Percentiles rank a stretch among this genome's conserved stretches.
Evolutionary conservation across 2,797 vertebrate genomes (phyloP).

Genomic region (Pipistrellus pygmaeus): DNA sequence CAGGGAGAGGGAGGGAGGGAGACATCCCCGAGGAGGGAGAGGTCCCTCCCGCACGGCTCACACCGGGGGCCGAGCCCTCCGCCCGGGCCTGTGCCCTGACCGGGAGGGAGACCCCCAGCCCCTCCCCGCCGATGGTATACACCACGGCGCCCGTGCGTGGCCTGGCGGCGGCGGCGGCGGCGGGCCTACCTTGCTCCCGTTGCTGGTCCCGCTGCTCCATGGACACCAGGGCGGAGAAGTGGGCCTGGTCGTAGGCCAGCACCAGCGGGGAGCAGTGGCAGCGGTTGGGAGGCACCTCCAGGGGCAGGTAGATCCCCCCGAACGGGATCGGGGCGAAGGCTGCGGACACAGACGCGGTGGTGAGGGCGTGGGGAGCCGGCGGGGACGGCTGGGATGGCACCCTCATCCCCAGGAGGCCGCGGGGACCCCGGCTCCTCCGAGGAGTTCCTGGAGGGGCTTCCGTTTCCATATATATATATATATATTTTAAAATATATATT

Average conservation of each 20-base stretch:
- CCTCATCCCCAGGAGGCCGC: fast-evolving
- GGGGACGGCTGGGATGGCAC: fast-evolving
- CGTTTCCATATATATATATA: not conserved
- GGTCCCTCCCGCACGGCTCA: no score
- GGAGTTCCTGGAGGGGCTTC: not conserved
- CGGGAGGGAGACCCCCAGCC: not conserved
- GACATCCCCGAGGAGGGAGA: no score
- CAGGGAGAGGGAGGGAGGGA: no score
- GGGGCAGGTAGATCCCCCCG: slow-evolving; percentile 97
- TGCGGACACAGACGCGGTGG: slow-evolving; percentile 81
- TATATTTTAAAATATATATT: no score
- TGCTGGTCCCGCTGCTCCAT: slow-evolving; percentile 99
- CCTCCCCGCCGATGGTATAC: no score
- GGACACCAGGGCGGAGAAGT: slow-evolving; percentile 99
- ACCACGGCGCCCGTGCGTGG: fast-evolving
- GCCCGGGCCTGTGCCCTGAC: no score
- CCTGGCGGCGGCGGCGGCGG: no score
- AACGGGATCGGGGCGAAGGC: slow-evolving; percentile 98
- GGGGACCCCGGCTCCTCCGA: not conserved
- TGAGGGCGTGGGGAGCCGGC: not conserved
- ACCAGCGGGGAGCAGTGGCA: slow-evolving; percentile 99
- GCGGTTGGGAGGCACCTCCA: slow-evolving; percentile 97
- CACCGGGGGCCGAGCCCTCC: no score
- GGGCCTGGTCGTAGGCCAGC: slow-evolving; percentile 98
- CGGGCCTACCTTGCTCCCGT: slow-evolving; percentile 95